Percentiles rank a stretch among this genome's conserved stretches.
These are phyloP conservation scores for Drosophila conformis DNA, from an alignment of 2,888 invertebrate genomes.

Conservation along the genomic window DNA sequence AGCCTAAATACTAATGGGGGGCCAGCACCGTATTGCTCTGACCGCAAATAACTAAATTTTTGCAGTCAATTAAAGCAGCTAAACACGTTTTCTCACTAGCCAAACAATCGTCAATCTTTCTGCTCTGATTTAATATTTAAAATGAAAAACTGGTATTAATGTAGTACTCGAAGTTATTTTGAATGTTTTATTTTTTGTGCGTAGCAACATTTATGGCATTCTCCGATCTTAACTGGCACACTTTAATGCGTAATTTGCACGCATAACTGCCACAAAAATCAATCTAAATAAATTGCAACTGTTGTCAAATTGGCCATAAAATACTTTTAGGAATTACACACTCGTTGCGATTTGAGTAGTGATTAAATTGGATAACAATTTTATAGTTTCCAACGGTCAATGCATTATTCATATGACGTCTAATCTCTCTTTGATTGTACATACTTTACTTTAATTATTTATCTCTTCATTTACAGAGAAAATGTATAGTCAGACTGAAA, in stretches of 20 bases:
- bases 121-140: conserved; percentile 27
- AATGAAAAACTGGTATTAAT: conserved; percentile 43
- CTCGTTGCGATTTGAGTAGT: conserved; percentile 14
- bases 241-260: conserved; percentile 66
- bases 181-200: conserved; percentile 18
- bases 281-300: conserved; percentile 60
- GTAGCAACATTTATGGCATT: conserved; percentile 59
- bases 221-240: conserved; percentile 56
- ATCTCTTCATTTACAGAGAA: conserved; percentile 85
- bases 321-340: conserved; percentile 37
- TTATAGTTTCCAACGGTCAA: not conserved
- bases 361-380: conserved; percentile 9
- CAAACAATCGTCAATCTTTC: conserved; percentile 45
- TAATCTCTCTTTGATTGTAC: not conserved
- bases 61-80: conserved; percentile 61
- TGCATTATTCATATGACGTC: not conserved
- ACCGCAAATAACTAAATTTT: conserved; percentile 51
- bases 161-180: conserved; percentile 18
- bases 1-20: conserved; percentile 47
- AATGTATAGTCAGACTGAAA: conserved; percentile 90
- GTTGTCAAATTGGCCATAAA: conserved; percentile 40
- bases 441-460: not conserved
- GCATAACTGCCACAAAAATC: conserved; percentile 48
- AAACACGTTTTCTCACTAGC: conserved; percentile 43
- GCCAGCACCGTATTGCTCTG: conserved; percentile 26